Evolutionary conservation across 2,113 vertebrate genomes (phyloP).

Genomic region (Anhinga rufa): DNA sequence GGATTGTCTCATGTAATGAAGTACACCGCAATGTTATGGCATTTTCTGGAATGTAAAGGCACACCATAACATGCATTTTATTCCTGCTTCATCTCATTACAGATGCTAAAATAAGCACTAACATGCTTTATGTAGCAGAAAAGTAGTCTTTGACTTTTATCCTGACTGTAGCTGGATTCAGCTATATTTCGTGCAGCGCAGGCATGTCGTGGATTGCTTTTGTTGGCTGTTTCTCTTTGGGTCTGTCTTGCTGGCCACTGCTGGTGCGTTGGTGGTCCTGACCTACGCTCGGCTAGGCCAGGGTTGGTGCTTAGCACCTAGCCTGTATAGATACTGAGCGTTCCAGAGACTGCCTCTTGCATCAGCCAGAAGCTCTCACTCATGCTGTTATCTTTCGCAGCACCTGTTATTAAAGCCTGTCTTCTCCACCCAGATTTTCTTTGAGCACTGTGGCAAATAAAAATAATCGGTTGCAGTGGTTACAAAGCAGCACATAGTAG

Average conservation of each 20-base stretch:
- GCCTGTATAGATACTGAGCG: not conserved
- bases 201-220: not conserved
- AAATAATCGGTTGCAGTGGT: not conserved
- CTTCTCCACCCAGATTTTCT: slow-evolving; percentile 33
- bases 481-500: not conserved
- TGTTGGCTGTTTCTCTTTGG: not conserved
- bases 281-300: not conserved
- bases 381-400: not conserved
- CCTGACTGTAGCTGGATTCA: not conserved
- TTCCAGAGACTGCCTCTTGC: not conserved
- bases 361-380: slow-evolving; percentile 5
- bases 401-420: slow-evolving; percentile 28
- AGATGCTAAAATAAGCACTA: slow-evolving; percentile 14
- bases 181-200: not conserved
- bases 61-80: not conserved
- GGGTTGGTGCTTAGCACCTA: not conserved
- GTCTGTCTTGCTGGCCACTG: not conserved
- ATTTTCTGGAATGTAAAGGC: not conserved
- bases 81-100: not conserved
- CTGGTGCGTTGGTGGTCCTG: not conserved
- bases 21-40: fast-evolving
- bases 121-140: slow-evolving; percentile 12
- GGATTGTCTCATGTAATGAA: not conserved
- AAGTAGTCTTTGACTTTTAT: not conserved
- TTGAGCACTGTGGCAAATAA: not conserved